Base-by-base conservation (phyloP, 2,797 vertebrate species). In the Enteromius thamalakanensis region DNA sequence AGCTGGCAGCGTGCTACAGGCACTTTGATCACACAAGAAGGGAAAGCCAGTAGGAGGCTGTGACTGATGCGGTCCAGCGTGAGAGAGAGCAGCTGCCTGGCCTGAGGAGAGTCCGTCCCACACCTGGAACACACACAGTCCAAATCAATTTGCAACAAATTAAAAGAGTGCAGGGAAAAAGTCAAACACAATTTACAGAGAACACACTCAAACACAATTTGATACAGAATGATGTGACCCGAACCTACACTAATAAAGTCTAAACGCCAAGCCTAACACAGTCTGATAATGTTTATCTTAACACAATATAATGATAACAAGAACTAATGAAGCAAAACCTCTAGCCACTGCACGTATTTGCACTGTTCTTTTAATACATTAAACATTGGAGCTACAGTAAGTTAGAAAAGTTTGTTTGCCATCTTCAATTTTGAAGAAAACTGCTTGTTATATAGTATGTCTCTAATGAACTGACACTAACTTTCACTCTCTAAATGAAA, bases 1-100 rank as follows among this genome's bases (percentile, higher is more conserved):
- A 97, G 97, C 87, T 98, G 96, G 93, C 98, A 99, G 60, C 96
- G 96, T 0, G 97, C 97, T 89, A 98, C 94, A 0, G 97, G 97
- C 12, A 97, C 94, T 34, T 96, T 94, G 84, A 97, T 96, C 91
- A 98, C 95, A 0, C 98, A 99, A 49, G 94, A 96, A 0, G 96
- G 95, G 84, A 98, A 99, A 83, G 96, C 94, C 3, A 97, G 92
- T 80, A 98, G 93, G 84, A 99, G 93, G 6, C 95, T 95, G 6
- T 97, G 96, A 0, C 96, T 96, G 0, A 89, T 90, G 11, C 93
- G 90, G 89, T 99, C 98, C 91, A 99, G 93, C 87, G 95, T 95
- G 89, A 99, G 91, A 70, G 96, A 96, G 88, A 98, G 88, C 14
- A 99, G 94, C 89, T 94, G 94, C 53, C 95, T 93, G 84, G 95